phyloP scores from a whole-genome alignment of 30 jellyfish, hydroid and myxozoan species.

The Pelagia noctiluca region DNA sequence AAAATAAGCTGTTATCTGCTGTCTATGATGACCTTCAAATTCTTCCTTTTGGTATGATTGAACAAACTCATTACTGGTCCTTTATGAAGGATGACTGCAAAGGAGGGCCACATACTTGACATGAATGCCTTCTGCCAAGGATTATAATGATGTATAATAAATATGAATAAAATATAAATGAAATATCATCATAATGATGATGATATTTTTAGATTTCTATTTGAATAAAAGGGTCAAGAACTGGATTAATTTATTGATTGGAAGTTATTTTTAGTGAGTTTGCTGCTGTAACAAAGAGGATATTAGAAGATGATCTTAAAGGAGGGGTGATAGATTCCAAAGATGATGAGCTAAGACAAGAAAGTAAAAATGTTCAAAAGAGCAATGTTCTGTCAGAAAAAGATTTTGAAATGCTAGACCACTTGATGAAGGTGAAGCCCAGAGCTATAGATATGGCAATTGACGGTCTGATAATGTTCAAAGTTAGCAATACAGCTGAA shows the following conservation, averaged over 20 bases:
- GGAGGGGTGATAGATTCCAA: slow-evolving; percentile 21
- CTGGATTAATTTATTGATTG: slow-evolving; percentile 22
- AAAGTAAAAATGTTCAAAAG: slow-evolving; percentile 25
- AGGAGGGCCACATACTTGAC: slow-evolving; percentile 18
- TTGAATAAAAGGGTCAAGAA: not conserved
- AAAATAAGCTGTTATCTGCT: slow-evolving; percentile 33
- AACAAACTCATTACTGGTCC: slow-evolving; percentile 33
- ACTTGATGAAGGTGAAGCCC: slow-evolving; percentile 11
- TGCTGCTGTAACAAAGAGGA: slow-evolving; percentile 42
- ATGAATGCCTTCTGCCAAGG: slow-evolving; percentile 18
- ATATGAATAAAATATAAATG: not conserved
- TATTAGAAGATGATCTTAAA: slow-evolving; percentile 42
- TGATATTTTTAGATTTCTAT: not conserved
- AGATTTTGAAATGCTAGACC: slow-evolving; percentile 53
- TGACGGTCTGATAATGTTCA: slow-evolving; percentile 52
- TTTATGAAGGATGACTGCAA: slow-evolving; percentile 24
- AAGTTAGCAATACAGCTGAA: slow-evolving; percentile 1
- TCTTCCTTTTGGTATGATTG: slow-evolving; percentile 6
- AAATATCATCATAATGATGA: slow-evolving; percentile 2
- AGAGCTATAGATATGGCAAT: slow-evolving; percentile 31
- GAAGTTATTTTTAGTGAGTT: slow-evolving; percentile 38
- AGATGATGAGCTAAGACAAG: slow-evolving; percentile 13
- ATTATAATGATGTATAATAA: slow-evolving; percentile 5
- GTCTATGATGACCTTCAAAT: slow-evolving; percentile 27
- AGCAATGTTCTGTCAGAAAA: slow-evolving; percentile 43